Base-by-base conservation (phyloP, 2,113 vertebrate species). In the Gopherus evgoodei region DNA sequence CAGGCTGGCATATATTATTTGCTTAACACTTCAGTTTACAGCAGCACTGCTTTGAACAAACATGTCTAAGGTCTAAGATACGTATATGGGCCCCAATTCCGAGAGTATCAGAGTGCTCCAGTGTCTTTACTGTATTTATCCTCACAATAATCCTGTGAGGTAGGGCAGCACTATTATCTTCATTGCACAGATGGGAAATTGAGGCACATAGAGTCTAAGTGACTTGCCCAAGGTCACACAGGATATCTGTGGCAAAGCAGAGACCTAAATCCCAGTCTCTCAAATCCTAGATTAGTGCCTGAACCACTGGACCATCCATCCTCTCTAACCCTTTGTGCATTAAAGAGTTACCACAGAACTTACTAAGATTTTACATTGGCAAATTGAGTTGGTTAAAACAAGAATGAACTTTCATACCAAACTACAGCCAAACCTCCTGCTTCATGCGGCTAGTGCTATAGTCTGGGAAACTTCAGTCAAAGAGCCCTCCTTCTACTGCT, bases 21-120 rank as follows among this genome's bases (percentile, higher is more conserved):
- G 44, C 53, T 93, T n/a, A 90, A 65, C 53, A 57, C 52, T 54
- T 13, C 56, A 86, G 35, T 42, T 59, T 93, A 78, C 38, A 83
- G 65, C 21, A 65, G 1, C 47, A 25, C 54, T 88, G 91, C 78
- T 83, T 75, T 83, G 38, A 24, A n/a, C 80, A 56, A 88, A 65
- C 4, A 4, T 12, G 29, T 31, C 3, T 17, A 72, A 81, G 65
- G 25, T 81, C 47, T 52, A 17, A 80, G 54, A 69, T 29, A 84
- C 31, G 56, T 14, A 2, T 4, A 24, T 2, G 17, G 56, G 17
- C 25, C 21, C 25, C 0, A 0, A 17, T 54, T 42, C 24, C 12
- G 13, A 62, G 31, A 80, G 56, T 79, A 29, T 0, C 0, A 11
- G 2, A 17, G 22, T 44, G 53, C 76, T 85, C 29, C 35, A 1